Conservation (phyloP, 92 coral and sea anemone species). For the Umimayanthus kanabou region DNA sequence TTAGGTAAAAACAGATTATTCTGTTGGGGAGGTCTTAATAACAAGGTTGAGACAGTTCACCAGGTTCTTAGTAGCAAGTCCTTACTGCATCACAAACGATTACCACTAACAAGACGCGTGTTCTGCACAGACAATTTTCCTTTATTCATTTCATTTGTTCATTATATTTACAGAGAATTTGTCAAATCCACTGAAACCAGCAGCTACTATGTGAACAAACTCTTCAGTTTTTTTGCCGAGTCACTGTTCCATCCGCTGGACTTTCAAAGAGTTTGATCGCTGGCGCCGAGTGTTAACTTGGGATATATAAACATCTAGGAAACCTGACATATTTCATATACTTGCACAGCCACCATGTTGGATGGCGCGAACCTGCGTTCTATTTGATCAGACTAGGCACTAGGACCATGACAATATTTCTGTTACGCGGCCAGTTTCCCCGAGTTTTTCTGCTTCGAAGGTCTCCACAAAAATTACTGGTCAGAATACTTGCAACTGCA, state of each 20-base stretch:
- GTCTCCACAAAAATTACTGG: too few relatives aligned
- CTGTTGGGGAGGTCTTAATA: too few relatives aligned
- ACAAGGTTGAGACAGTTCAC: too few relatives aligned
- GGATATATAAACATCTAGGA: not conserved
- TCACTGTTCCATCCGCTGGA: not conserved
- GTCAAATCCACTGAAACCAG: not conserved
- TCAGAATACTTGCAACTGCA: too few relatives aligned
- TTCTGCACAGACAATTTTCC: conserved; percentile 7
- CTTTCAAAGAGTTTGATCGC: not conserved
- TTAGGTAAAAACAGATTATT: too few relatives aligned
- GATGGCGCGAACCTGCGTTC: not conserved
- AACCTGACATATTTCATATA: too few relatives aligned
- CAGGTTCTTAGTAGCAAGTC: too few relatives aligned
- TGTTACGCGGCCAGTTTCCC: not conserved
- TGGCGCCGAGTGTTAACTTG: not conserved
- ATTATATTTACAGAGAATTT: conserved; percentile 22
- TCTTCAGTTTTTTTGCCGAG: not conserved
- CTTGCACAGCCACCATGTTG: not conserved
- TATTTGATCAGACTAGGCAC: not conserved
- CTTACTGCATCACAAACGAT: too few relatives aligned
- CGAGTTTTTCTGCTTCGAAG: too few relatives aligned
- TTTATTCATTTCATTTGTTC: conserved; percentile 16
- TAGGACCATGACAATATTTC: not conserved
- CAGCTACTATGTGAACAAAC: not conserved
- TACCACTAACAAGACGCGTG: too few relatives aligned